These are phyloP conservation scores for Myotis findleyi DNA, from an alignment of 2,797 vertebrate species.

Conservation along the genomic window DNA sequence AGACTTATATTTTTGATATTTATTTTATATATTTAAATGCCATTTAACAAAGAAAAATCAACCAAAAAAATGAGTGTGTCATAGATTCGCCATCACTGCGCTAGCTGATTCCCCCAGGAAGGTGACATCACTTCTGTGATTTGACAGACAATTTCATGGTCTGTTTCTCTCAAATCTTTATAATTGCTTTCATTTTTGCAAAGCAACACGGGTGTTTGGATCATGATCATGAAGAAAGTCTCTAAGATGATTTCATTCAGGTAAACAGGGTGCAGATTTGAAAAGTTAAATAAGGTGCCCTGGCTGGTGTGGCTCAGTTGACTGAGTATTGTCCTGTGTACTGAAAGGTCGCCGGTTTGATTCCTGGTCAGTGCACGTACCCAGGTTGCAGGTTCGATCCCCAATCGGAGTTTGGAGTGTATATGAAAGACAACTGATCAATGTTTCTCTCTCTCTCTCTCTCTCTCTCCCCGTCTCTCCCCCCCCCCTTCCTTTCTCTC, in stretches of 20 bases:
- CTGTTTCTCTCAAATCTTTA: neutral
- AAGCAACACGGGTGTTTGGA: neutral
- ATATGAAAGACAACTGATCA: neutral
- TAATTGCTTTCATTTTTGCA: neutral
- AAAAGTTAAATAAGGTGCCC: neutral
- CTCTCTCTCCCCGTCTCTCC: no score
- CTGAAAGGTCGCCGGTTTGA: neutral
- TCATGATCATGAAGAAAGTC: neutral
- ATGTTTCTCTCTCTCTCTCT: neutral
- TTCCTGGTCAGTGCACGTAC: neutral
- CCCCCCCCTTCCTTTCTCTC: no score
- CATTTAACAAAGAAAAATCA: no score
- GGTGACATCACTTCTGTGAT: neutral
- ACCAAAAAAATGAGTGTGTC: no score
- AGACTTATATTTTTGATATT: no score
- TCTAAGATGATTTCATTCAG: neutral
- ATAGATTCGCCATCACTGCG: no score
- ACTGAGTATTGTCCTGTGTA: neutral
- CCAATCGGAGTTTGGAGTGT: neutral
- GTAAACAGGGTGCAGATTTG: neutral
- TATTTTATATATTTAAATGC: no score
- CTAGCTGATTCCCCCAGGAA: rapidly evolving
- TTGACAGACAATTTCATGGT: neutral
- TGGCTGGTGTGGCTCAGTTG: neutral
- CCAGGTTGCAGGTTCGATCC: neutral